phyloP scores from a whole-genome alignment of 30 jellyfish, hydroid and myxozoan genomes.

The Mastigias papua region DNA sequence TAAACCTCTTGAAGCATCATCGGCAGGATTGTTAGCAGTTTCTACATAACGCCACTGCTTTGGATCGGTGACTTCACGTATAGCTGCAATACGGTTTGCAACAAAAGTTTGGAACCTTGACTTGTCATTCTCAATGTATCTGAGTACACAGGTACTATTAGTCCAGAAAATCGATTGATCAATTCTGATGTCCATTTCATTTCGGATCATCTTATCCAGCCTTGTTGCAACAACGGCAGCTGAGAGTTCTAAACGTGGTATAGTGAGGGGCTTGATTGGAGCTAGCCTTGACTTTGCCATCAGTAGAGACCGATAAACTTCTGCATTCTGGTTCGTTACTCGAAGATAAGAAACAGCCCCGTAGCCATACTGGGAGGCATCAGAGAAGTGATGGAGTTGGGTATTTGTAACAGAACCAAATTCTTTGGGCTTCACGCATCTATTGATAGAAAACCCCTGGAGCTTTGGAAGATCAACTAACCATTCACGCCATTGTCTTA shows the following conservation, averaged over 20 bases:
- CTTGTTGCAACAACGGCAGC: slow-evolving; percentile 78
- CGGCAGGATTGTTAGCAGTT: slow-evolving; percentile 54
- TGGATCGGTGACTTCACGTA: slow-evolving; percentile 36
- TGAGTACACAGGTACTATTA: slow-evolving; percentile 60
- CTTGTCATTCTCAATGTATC: slow-evolving; percentile 58
- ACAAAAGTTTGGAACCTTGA: slow-evolving; percentile 65
- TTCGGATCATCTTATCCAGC: slow-evolving; percentile 39
- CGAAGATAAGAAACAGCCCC: slow-evolving; percentile 71
- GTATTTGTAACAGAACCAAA: slow-evolving; percentile 9
- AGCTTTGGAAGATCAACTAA: slow-evolving; percentile 26
- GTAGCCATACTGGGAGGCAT: slow-evolving; percentile 58
- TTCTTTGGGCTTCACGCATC: slow-evolving; percentile 18
- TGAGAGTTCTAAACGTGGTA: slow-evolving; percentile 74
- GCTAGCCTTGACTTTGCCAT: slow-evolving; percentile 65
- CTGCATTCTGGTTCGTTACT: slow-evolving; percentile 21
- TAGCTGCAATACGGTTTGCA: slow-evolving; percentile 48
- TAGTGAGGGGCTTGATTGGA: slow-evolving; percentile 64
- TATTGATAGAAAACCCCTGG: slow-evolving; percentile 2
- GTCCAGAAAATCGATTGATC: slow-evolving; percentile 59
- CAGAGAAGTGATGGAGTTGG: slow-evolving; percentile 60
- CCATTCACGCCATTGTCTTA: slow-evolving; percentile 47
- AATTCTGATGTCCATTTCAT: slow-evolving; percentile 54
- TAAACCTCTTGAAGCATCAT: slow-evolving; percentile 73
- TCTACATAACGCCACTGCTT: slow-evolving; percentile 56
- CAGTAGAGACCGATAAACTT: slow-evolving; percentile 35